These are phyloP conservation scores for Leptocoma aspasia DNA, from an alignment of 2,113 vertebrate genomes.

Conservation along the genomic window DNA sequence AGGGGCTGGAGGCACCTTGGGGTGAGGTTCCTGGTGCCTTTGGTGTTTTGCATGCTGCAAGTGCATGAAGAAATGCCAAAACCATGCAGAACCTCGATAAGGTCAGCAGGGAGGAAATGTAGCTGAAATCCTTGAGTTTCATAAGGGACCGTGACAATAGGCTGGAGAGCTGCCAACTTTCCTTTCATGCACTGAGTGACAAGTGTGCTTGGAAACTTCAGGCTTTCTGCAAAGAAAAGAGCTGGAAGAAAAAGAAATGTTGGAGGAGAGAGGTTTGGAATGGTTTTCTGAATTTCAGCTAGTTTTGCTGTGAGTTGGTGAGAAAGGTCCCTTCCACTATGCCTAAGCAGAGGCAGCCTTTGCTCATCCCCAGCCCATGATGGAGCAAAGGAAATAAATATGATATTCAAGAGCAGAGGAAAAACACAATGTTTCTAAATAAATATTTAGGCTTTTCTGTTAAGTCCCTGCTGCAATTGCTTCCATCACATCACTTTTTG, in stretches of 20 bases:
- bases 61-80: neutral
- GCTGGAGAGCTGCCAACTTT: constrained; percentile 36
- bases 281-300: neutral
- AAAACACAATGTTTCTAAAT: neutral
- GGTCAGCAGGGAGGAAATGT: neutral
- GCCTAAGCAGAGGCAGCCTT: neutral
- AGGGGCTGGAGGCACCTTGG: neutral
- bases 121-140: neutral
- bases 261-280: neutral
- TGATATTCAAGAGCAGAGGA: neutral
- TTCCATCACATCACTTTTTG: neutral
- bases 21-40: neutral
- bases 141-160: constrained; percentile 19
- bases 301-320: neutral
- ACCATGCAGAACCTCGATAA: constrained; percentile 7
- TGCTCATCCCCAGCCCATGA: neutral
- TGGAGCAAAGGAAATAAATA: neutral
- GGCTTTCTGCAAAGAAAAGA: neutral
- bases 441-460: neutral
- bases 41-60: neutral
- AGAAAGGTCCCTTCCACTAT: neutral
- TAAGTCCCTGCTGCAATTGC: neutral
- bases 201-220: neutral
- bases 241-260: neutral
- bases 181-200: neutral